A percentile compares a stretch with the other conserved stretches of the same genome.
These are phyloP conservation scores for Cheilosia vulpina DNA, from an alignment of 2,888 invertebrate genomes.

Conservation along the genomic window DNA sequence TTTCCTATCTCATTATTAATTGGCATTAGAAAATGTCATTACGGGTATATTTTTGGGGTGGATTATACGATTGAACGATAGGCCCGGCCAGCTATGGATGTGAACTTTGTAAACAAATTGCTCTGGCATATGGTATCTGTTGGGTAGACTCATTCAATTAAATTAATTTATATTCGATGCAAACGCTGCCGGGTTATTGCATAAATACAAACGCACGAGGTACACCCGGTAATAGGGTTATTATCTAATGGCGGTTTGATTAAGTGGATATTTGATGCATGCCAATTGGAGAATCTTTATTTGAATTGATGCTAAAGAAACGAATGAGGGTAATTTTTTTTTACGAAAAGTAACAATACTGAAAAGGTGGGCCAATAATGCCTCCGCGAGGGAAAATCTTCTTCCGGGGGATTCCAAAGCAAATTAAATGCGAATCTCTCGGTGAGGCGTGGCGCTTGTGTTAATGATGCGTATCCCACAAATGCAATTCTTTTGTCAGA, in stretches of 20 bases:
- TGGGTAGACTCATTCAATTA: conserved; percentile 52
- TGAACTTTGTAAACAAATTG: conserved; percentile 50
- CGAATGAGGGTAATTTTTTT: too few species aligned
- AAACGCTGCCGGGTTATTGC: conserved; percentile 24
- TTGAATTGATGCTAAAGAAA: too few species aligned
- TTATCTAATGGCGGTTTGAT: conserved; percentile 47
- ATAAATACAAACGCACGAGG: not conserved
- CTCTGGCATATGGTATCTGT: not conserved
- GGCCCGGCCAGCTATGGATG: not conserved
- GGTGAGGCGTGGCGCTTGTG: too few species aligned
- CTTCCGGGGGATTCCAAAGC: too few species aligned
- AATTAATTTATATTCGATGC: conserved; percentile 57
- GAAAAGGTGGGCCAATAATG: too few species aligned
- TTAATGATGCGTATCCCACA: too few species aligned
- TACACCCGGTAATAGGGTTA: conserved; percentile 6
- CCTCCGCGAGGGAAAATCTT: too few species aligned
- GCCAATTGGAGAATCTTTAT: not conserved
- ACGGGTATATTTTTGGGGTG: conserved; percentile 24
- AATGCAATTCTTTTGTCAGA: too few species aligned
- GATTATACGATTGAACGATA: conserved; percentile 57
- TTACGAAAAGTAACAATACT: too few species aligned
- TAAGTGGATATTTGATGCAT: conserved; percentile 30
- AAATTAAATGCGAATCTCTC: too few species aligned
- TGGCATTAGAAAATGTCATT: conserved; percentile 71
- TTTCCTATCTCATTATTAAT: conserved; percentile 70